A percentile compares a stretch with the other conserved stretches of the same genome.
Evolutionary conservation across 2,113 vertebrate species (phyloP).

Genomic region (Archocentrus centrarchus): DNA sequence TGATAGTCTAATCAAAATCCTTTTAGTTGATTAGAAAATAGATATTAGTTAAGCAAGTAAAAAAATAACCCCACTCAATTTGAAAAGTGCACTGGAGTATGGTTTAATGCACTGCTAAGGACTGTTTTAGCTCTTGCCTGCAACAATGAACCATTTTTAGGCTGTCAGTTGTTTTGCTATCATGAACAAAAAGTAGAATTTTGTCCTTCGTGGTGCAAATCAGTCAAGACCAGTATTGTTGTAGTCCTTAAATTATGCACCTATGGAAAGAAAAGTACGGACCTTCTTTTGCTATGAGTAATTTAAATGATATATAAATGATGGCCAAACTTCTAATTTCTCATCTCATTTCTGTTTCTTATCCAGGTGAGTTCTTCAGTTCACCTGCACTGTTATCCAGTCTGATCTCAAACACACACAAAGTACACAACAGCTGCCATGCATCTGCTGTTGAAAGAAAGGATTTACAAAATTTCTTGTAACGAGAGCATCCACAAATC

Average conservation of each 20-base stretch:
- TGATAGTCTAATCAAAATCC: conserved; percentile 53
- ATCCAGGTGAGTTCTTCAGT: neutral
- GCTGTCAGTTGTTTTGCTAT: neutral
- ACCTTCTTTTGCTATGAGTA: neutral
- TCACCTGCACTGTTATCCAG: neutral
- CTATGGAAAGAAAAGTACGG: neutral
- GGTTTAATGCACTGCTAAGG: neutral
- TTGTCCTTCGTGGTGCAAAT: neutral
- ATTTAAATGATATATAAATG: no score
- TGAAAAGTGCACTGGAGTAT: neutral
- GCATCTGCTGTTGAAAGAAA: neutral
- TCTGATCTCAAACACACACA: neutral
- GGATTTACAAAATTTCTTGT: neutral
- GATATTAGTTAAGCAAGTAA: conserved; percentile 14
- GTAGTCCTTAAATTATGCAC: neutral
- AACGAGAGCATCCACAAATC: neutral
- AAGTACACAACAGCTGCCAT: neutral
- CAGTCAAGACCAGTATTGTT: neutral
- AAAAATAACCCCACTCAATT: neutral
- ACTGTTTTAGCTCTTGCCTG: neutral
- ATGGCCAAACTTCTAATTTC: neutral
- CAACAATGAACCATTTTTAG: neutral
- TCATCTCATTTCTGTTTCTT: neutral
- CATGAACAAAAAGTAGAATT: neutral
- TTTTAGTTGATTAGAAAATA: conserved; percentile 68